Conservation (phyloP, 2,113 vertebrate species). For the Myrmophylax atrothorax region DNA sequence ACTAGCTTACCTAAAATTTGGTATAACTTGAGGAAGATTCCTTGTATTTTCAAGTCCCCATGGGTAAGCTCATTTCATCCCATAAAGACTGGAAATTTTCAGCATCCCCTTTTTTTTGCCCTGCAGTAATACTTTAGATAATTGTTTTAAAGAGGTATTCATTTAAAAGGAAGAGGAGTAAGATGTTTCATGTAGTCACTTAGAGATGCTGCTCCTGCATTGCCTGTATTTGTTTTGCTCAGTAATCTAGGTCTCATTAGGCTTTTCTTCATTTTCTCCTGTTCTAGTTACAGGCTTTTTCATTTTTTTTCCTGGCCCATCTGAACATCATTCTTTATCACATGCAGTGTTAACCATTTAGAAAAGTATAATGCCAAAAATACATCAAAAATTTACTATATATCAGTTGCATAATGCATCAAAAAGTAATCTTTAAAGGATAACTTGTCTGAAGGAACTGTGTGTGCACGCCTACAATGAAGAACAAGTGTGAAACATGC, state of each 20-base stretch:
- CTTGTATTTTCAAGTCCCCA: neutral
- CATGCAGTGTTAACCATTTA: neutral
- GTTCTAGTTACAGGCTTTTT: neutral
- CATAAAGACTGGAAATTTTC: neutral
- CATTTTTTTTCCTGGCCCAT: neutral
- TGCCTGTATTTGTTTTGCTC: neutral
- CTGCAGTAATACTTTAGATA: neutral
- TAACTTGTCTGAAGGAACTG: neutral
- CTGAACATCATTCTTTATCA: neutral
- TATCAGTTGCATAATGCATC: neutral
- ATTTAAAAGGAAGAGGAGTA: neutral
- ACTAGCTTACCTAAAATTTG: neutral
- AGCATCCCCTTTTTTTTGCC: neutral
- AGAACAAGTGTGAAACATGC: rapidly evolving
- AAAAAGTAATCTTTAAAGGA: neutral
- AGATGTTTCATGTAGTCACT: neutral
- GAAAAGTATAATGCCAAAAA: neutral
- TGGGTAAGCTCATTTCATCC: neutral
- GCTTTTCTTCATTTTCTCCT: constrained; percentile 7
- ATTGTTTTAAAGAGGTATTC: neutral
- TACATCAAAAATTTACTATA: neutral
- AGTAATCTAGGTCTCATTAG: neutral
- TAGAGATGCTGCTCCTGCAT: neutral
- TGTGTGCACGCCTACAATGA: neutral
- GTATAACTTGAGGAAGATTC: neutral